Evolutionary conservation across 2,797 vertebrate genomes (phyloP).

Genomic region (Margarornis squamiger): DNA sequence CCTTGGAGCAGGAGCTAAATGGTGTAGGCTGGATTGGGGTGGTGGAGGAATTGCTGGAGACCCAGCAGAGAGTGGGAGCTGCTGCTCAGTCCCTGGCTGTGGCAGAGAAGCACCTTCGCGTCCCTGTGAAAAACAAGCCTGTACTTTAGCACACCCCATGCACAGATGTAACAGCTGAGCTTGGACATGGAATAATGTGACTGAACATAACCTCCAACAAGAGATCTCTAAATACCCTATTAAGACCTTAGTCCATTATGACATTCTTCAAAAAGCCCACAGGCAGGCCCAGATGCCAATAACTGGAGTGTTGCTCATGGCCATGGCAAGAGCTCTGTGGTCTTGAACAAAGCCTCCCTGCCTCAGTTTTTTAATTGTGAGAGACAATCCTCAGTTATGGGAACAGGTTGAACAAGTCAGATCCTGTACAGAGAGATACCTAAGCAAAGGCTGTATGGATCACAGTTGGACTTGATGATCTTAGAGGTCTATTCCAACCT

Average conservation of each 20-base stretch:
- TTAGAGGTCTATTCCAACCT: not conserved
- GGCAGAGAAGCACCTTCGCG: not conserved
- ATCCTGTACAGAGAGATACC: not conserved
- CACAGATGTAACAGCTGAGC: not conserved
- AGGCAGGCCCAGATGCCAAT: not conserved
- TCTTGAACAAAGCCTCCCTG: not conserved
- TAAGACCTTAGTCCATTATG: not conserved
- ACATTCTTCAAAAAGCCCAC: not conserved
- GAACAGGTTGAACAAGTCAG: not conserved
- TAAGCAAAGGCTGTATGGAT: not conserved
- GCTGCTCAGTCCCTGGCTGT: not conserved
- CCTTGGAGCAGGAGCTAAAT: not conserved
- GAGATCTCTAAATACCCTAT: not conserved
- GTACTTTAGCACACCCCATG: fast-evolving
- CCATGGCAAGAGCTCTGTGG: not conserved
- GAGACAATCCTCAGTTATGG: not conserved
- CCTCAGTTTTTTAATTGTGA: not conserved
- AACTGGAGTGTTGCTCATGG: not conserved
- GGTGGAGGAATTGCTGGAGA: not conserved
- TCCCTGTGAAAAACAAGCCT: not conserved
- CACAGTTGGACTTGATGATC: not conserved
- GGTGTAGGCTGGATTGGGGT: not conserved
- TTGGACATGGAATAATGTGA: not conserved
- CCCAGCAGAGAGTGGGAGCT: not conserved
- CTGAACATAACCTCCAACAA: not conserved